phyloP scores from a whole-genome alignment of 2,888 invertebrate species.

The Ormyrus rosae region DNA sequence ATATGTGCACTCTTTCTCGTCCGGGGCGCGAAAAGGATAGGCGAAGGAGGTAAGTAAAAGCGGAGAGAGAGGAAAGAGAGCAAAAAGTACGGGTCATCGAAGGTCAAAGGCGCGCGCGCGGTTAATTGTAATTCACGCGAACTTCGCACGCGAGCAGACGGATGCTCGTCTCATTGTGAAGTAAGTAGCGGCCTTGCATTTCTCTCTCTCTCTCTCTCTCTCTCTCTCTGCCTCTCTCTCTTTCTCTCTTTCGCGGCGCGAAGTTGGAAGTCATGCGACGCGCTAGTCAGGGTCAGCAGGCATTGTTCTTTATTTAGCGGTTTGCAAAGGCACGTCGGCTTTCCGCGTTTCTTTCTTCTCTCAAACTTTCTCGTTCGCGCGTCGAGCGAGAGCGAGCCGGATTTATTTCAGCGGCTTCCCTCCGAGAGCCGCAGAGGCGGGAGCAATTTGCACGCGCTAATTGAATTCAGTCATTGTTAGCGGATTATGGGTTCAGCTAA shows the following conservation, averaged over 20 bases:
- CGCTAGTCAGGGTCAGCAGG: conserved; percentile 39
- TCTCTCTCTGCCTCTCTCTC: neutral
- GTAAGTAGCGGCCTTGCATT: conserved; percentile 38
- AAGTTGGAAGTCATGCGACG: conserved; percentile 12
- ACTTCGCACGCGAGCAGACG: neutral
- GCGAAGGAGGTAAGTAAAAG: neutral
- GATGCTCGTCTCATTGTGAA: conserved; percentile 31
- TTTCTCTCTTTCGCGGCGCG: neutral
- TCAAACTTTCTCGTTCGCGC: too few relatives aligned
- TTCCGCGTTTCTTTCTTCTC: conserved; percentile 4
- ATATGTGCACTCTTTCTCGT: conserved; percentile 9
- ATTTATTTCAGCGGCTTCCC: too few relatives aligned
- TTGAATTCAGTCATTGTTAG: too few relatives aligned
- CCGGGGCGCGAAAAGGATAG: neutral
- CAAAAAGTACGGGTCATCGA: conserved; percentile 58
- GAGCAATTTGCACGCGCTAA: too few relatives aligned
- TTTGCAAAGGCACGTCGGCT: conserved; percentile 2
- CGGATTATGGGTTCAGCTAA: too few relatives aligned
- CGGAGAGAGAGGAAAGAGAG: conserved; percentile 5
- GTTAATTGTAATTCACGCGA: conserved; percentile 42
- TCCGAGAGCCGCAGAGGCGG: too few relatives aligned
- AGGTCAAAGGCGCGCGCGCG: conserved; percentile 45
- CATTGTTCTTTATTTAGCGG: conserved; percentile 53
- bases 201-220: conserved; percentile 11
- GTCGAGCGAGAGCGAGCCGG: too few relatives aligned